Evolutionary conservation across 2,888 invertebrate genomes (phyloP).

Genomic region (Drosophila recens): DNA sequence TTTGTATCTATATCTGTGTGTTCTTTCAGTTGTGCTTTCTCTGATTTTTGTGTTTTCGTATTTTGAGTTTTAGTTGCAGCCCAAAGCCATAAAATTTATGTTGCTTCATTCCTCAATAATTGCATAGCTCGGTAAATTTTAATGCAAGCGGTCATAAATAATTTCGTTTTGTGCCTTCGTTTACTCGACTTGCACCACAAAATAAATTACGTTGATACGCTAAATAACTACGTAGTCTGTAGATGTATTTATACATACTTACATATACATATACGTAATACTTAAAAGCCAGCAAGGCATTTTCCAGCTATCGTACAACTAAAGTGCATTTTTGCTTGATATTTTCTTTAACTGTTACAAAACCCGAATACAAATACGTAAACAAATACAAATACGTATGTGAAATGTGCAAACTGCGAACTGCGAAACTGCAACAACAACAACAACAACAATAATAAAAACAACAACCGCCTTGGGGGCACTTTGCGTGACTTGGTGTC

Average conservation of each 20-base stretch:
- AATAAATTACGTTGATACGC: slow-evolving; percentile 74
- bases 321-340: slow-evolving; percentile 76
- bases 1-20: slow-evolving; percentile 2
- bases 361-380: slow-evolving; percentile 28
- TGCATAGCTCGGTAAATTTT: slow-evolving; percentile 81
- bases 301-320: slow-evolving; percentile 66
- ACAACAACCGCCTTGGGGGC: slow-evolving; percentile 48
- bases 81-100: slow-evolving; percentile 74
- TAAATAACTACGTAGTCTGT: slow-evolving; percentile 64
- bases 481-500: slow-evolving; percentile 62
- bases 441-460: slow-evolving; percentile 28
- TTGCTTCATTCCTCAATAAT: slow-evolving; percentile 80
- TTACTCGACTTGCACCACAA: slow-evolving; percentile 57
- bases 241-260: slow-evolving; percentile 18
- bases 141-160: slow-evolving; percentile 82
- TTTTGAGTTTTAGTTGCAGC: slow-evolving; percentile 61
- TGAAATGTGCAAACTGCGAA: slow-evolving; percentile 13
- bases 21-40: slow-evolving; percentile 24
- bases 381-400: slow-evolving; percentile 14
- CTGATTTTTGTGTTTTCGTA: slow-evolving; percentile 29
- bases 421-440: slow-evolving; percentile 20
- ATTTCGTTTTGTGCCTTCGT: slow-evolving; percentile 65
- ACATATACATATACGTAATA: slow-evolving; percentile 29
- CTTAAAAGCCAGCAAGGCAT: slow-evolving; percentile 66
- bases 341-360: slow-evolving; percentile 71